Conservation (phyloP, 2,113 vertebrate genomes). For the Leptobrachium ailaonicum region DNA sequence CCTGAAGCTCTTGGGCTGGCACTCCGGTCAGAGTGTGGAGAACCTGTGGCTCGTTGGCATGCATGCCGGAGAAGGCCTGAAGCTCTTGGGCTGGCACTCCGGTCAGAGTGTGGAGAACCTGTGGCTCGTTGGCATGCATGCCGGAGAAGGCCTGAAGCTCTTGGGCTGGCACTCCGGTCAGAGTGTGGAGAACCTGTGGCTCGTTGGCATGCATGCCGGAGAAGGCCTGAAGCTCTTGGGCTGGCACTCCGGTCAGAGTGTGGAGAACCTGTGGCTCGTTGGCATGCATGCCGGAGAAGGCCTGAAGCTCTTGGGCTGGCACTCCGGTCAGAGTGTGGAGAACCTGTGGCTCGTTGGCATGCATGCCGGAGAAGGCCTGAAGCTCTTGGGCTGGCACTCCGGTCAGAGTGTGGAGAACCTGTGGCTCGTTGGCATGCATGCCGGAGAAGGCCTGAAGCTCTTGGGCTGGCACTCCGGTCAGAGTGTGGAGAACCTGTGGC, state of each 20-base stretch:
- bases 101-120: constrained; percentile 30
- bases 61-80: constrained; percentile 39
- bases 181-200: constrained; percentile 26
- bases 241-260: constrained; percentile 36
- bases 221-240: constrained; percentile 37
- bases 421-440: constrained; percentile 37
- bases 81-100: constrained; percentile 39
- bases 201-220: constrained; percentile 41
- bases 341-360: constrained; percentile 31
- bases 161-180: constrained; percentile 36
- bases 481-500: constrained; percentile 26
- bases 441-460: constrained; percentile 41
- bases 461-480: constrained; percentile 36
- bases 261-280: constrained; percentile 35
- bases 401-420: constrained; percentile 30
- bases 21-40: constrained; percentile 37
- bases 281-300: constrained; percentile 35
- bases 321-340: constrained; percentile 37
- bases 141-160: constrained; percentile 41
- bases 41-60: constrained; percentile 31
- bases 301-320: constrained; percentile 38
- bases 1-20: constrained; percentile 38
- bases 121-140: constrained; percentile 37
- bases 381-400: constrained; percentile 39
- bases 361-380: constrained; percentile 39